These are phyloP conservation scores for Platyscelio sp. DNA, from an alignment of 2,888 invertebrate genomes.

Conservation along the genomic window DNA sequence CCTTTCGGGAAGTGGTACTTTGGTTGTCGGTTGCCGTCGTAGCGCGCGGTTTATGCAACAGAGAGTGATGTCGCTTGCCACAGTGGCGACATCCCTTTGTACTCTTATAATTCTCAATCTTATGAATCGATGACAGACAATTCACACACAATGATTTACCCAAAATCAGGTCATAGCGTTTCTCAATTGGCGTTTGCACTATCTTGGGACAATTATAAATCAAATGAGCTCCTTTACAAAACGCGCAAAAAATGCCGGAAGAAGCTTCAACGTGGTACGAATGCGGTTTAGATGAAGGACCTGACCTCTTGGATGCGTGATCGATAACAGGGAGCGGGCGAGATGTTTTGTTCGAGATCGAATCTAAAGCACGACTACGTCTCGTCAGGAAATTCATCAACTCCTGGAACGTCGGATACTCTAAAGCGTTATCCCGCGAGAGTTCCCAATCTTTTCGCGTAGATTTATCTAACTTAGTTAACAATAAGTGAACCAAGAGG, in stretches of 20 bases:
- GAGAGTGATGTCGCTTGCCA: not conserved
- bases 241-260: not conserved
- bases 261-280: constrained; percentile 4
- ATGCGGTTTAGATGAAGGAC: not conserved
- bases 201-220: constrained; percentile 5
- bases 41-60: constrained; percentile 3
- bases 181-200: not conserved
- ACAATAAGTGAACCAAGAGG: not conserved
- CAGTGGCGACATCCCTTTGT: constrained; percentile 1
- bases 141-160: not conserved
- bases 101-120: not conserved
- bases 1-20: not conserved
- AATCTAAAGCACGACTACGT: not conserved
- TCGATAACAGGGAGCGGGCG: not conserved
- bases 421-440: not conserved
- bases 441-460: constrained; percentile 5
- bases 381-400: not conserved
- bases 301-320: not conserved
- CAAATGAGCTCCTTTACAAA: not conserved
- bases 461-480: not conserved
- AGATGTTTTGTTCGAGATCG: not conserved
- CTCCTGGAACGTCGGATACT: not conserved
- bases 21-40: not conserved
- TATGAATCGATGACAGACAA: constrained; percentile 2
- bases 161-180: not conserved